Percentiles rank a stretch among this genome's conserved stretches.
Conservation (phyloP, 2,888 invertebrate genomes). For the Campoplex nolae region DNA sequence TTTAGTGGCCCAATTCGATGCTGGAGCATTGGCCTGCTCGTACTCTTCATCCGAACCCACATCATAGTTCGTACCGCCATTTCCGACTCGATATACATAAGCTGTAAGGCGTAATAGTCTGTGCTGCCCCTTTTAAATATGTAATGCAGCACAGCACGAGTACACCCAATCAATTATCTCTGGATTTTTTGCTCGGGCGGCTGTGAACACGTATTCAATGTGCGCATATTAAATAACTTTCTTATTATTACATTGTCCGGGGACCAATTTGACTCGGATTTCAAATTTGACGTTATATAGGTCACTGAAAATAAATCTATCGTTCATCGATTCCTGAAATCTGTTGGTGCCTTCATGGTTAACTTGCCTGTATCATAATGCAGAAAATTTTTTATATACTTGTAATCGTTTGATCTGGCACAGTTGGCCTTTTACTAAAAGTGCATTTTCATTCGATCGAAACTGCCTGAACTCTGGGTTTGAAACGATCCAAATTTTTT, state of each 20-base stretch:
- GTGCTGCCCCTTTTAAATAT: slow-evolving; percentile 15
- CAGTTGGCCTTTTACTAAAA: too few relatives aligned
- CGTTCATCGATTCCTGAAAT: background rate
- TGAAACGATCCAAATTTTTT: too few relatives aligned
- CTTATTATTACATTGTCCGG: slow-evolving; percentile 33
- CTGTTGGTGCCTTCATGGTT: background rate
- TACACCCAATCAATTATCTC: background rate
- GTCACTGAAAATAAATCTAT: background rate
- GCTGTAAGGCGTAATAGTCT: background rate
- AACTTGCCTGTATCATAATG: too few relatives aligned
- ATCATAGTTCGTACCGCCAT: background rate
- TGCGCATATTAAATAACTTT: slow-evolving; percentile 53
- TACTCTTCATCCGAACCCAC: background rate
- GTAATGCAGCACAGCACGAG: background rate
- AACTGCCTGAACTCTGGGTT: too few relatives aligned
- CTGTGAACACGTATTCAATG: background rate
- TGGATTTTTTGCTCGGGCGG: background rate
- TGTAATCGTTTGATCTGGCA: too few relatives aligned
- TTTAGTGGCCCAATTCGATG: background rate
- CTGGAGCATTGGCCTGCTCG: background rate
- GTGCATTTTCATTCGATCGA: too few relatives aligned
- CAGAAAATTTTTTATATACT: too few relatives aligned
- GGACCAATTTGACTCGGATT: background rate
- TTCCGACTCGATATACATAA: background rate
- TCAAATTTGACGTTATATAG: background rate